Evolutionary conservation across 2,888 invertebrate genomes (phyloP).

Genomic region (Agrochola circellaris): DNA sequence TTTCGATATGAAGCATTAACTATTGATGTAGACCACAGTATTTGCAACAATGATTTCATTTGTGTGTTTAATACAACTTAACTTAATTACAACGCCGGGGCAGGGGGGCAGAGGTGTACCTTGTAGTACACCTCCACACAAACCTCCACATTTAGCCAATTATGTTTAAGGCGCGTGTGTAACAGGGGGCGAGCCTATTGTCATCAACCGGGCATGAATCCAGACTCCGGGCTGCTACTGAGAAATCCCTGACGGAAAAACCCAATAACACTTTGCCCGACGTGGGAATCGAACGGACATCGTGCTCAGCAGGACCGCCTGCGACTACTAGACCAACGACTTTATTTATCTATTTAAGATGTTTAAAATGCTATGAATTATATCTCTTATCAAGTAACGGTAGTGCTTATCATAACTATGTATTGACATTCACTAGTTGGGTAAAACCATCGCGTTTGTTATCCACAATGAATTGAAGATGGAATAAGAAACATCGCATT

Average conservation of each 20-base stretch:
- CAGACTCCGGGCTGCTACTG: too few species aligned
- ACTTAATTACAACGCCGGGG: neutral
- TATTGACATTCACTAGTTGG: conserved; percentile 28
- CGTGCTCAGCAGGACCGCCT: neutral
- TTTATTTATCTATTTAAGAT: neutral
- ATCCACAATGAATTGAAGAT: neutral
- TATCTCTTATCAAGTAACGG: conserved; percentile 27
- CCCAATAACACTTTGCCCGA: neutral
- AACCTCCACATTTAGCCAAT: neutral
- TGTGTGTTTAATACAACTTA: neutral
- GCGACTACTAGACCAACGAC: neutral
- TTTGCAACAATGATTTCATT: neutral
- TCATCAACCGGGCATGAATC: too few species aligned
- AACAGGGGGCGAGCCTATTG: neutral
- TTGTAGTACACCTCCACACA: too few species aligned
- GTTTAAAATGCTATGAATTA: neutral
- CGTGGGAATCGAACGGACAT: neutral
- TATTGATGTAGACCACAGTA: neutral
- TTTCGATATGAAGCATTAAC: neutral
- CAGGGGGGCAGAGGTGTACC: neutral
- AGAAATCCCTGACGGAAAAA: neutral
- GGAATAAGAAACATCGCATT: neutral
- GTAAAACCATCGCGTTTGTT: conserved; percentile 25
- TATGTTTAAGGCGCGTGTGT: neutral
- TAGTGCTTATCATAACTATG: conserved; percentile 6